Evolutionary conservation across 2,113 vertebrate genomes (phyloP), one percentile per base, ranked within the genome.

Genomic region (Corythornis cristatus): DNA sequence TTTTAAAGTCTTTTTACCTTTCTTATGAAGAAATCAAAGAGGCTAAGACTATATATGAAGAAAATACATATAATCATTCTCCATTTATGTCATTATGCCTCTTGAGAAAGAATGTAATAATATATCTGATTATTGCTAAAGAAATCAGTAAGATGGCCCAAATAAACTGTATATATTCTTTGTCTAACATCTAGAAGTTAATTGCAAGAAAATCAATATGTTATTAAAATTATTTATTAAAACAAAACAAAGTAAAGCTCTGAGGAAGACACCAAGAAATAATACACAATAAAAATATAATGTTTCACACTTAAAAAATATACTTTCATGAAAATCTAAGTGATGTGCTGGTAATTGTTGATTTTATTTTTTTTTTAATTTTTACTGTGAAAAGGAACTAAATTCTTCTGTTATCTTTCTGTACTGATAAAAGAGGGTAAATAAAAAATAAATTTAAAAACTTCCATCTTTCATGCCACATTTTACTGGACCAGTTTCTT

Each of bases 401-500:
- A 68, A 56, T 56, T 56, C 6, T 65, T 64, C 16, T 13, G 3
- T 75, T 18, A 8, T 48, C 3, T 81, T 91, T 43, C 12, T 13
- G 7, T 61, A 51, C 6, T 37, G 37, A n/a, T 21, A 28, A 60
- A 18, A 28, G 3, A 1, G 5, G 5, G 3, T 0, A 12, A 7
- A 20, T 46, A 25, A 22, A 22, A 48, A 37, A 37, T 37, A 37
- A 37, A 37, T 37, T 37, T 4, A 37, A 40, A 1, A 23, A 9
- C 3, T 12, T 6, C 5, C 19, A 45, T 45, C 66, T 26, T 29
- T 3, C 3, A 62, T 67, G 66, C 66, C 15, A 6, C 6, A 31
- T 66, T 94, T 84, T 78, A 14, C 33, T 91, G 50, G 37, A 48
- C 8, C 12, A 35, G 3, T 8, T 62, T 74, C 12, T 40, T 54